Evolutionary conservation across 2,888 invertebrate genomes (phyloP).

Genomic region (Portevinia maculata): DNA sequence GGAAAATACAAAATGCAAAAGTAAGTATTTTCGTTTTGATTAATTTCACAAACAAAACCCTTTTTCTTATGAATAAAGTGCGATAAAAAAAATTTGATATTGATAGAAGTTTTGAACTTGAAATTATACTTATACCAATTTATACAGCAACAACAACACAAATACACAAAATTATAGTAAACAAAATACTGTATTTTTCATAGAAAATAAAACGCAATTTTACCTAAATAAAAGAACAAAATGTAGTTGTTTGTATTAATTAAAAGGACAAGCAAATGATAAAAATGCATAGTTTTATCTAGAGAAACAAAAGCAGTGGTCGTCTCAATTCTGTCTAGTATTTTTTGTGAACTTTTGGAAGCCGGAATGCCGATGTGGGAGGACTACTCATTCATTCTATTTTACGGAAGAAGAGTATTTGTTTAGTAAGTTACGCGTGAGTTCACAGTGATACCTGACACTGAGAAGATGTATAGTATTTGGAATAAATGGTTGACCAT

Average conservation of each 20-base stretch:
- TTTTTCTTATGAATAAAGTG: conserved; percentile 17
- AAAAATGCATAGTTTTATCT: too few species aligned
- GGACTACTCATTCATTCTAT: too few species aligned
- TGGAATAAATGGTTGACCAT: too few species aligned
- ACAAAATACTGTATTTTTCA: conserved; percentile 65
- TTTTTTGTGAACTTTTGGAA: too few species aligned
- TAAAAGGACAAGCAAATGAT: too few species aligned
- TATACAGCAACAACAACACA: conserved; percentile 59
- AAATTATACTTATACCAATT: conserved; percentile 63
- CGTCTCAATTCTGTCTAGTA: too few species aligned
- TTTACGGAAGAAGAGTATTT: too few species aligned
- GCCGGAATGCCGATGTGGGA: too few species aligned
- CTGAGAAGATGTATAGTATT: too few species aligned
- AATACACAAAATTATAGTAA: conserved; percentile 54
- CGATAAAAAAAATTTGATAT: conserved; percentile 45
- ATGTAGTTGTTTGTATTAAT: neutral
- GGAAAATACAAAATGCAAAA: conserved; percentile 30
- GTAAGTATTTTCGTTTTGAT: conserved; percentile 30
- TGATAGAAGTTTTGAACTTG: conserved; percentile 63
- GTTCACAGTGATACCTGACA: too few species aligned
- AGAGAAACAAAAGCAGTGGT: too few species aligned
- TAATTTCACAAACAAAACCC: conserved; percentile 3
- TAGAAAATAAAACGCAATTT: conserved; percentile 72
- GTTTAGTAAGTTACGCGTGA: too few species aligned
- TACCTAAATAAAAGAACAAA: conserved; percentile 53